Evolutionary conservation across 2,888 invertebrate genomes (phyloP), one percentile per base, ranked within the genome.

Genomic region (Caenorhabditis drosophilae): DNA sequence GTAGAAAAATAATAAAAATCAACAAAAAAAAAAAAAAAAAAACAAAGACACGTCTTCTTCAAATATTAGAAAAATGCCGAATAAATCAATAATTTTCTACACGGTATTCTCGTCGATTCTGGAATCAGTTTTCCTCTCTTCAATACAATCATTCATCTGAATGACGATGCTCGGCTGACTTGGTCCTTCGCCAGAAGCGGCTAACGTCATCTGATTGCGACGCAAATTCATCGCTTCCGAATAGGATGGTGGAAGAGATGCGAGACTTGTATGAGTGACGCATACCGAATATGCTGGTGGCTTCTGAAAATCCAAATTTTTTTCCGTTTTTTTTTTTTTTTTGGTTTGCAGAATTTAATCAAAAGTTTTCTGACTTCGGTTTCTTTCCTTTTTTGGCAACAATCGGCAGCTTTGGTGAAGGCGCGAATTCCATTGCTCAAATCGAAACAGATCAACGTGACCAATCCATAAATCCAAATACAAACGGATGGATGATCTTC

Each of bases 401-500:
- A 62, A 48, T 62, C 56, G 26, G 52, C 56, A 12, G 62, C 42
- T 22, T 48, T 52, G 34, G 56, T 56, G 34, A 62, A 62, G 16
- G 62, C 62, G 34, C 57, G 56, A 26, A 63, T 36, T 20, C 57
- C 57, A 36, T 55, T 57, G 31, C 55, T 63, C 34, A 64, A 40
- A 41, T 64, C 64, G 22, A 64, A 36, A 4, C 53, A 48, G 7
- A 64, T 50, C 3, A 64, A 22, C 6, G 54, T 54, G 15, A 56
- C 58, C 42, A 64, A 35, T 31, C 44, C 54, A 27, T 64, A 54
- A 42, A 64, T 64, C 64, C 64, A 64, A 18, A 64, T 58, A 26
- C 64, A 58, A 22, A 64, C 64, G 1, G 58, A 57, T 40, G 64
- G 64, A 44, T 64, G 64, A 26, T 64, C 64, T 48, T 64, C 64